Base-by-base conservation (phyloP, 2,888 invertebrate species). In the Nymphalis c-album region DNA sequence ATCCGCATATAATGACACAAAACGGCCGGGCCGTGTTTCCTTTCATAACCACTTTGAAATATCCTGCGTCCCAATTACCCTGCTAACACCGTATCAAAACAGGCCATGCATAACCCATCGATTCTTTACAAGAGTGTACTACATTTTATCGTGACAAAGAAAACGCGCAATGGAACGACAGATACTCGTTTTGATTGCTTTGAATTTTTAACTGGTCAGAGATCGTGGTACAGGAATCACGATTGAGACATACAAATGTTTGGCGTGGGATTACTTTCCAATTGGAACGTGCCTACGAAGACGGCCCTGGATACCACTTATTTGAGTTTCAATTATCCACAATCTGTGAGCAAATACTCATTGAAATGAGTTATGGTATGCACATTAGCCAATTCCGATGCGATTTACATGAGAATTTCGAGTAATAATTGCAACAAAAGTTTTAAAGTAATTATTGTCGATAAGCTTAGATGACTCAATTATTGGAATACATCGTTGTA, bases 241-340 rank as follows among this genome's bases (percentile, higher is more conserved):
- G 85, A 88, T 88, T 86, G 88, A 90, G 90, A 88, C 86, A 85
- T 83, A 88, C 88, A 87, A 90, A 90, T 88, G 90, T 91, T 91
- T 91, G 89, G 83, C 80, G 79, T 82, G 75, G 89, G 89, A 90
- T 91, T 89, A 91, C 87, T 88, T 87, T 87, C 82, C 86, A 88
- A 91, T 91, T 90, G 91, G 84, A 88, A 90, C 91, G 91, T 91
- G 91, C 91, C 90, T 84, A 82, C 85, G 85, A 87, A 89, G 90
- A 86, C 88, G 84, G 81, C 82, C 82, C 66, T 62, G 74, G 86
- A 85, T 83, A 84, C 82, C 79, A 81, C 86, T 83, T 90, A 87
- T 90, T 90, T 90, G 90, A 89, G 87, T 88, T 90, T 84, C 91
- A 90, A 90, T 91, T 90, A 91, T 86, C 86, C 84, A 76, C 82